Evolutionary conservation across 2,797 vertebrate species (phyloP).

Genomic region (Lutjanus campechanus): DNA sequence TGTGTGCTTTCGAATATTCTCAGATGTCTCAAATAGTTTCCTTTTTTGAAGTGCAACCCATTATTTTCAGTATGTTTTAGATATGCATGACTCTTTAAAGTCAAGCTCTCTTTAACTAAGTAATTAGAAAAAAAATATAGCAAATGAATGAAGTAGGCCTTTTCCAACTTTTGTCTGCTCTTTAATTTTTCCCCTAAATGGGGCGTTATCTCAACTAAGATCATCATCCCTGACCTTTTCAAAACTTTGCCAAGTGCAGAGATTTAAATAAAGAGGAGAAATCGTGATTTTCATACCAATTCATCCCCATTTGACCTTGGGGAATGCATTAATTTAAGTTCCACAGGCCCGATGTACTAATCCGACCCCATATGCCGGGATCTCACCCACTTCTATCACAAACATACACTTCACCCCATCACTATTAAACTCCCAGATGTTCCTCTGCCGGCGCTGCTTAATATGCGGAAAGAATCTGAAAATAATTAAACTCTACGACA

Average conservation of each 20-base stretch:
- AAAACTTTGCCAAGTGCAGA: conserved; percentile 46
- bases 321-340: conserved; percentile 54
- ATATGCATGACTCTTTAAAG: conserved; percentile 25
- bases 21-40: conserved; percentile 19
- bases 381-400: conserved; percentile 49
- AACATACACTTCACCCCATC: conserved; percentile 60
- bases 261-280: conserved; percentile 45
- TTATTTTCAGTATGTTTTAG: conserved; percentile 25
- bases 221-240: conserved; percentile 55
- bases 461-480: conserved; percentile 74
- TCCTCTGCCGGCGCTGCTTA: conserved; percentile 57
- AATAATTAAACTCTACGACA: conserved; percentile 78
- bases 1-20: conserved; percentile 6
- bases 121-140: conserved; percentile 21
- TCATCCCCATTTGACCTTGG: conserved; percentile 55
- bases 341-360: conserved; percentile 54
- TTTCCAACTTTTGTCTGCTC: conserved; percentile 13
- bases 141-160: conserved; percentile 9
- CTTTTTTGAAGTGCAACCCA: conserved; percentile 20
- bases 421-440: conserved; percentile 65
- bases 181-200: conserved; percentile 22
- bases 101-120: conserved; percentile 25
- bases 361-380: conserved; percentile 52
- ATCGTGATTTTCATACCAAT: conserved; percentile 50
- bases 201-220: conserved; percentile 28